These are phyloP conservation scores for Octopus sinensis DNA, from an alignment of 1,140 invertebrate genomes.

Conservation along the genomic window DNA sequence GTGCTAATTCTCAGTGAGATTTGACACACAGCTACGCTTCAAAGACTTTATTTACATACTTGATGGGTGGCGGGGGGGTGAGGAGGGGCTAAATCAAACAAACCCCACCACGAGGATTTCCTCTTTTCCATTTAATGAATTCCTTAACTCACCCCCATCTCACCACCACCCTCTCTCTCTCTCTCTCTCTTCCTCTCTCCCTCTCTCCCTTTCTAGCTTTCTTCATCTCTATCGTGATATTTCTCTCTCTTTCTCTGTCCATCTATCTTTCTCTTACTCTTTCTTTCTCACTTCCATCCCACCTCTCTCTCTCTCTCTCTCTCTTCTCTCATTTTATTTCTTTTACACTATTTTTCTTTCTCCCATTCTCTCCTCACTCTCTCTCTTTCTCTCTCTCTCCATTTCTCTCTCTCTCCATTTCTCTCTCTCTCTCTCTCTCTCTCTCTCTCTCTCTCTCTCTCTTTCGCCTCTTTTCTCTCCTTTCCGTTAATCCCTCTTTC, in stretches of 20 bases:
- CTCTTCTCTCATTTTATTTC: background rate
- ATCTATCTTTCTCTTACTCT: background rate
- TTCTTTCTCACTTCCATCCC: background rate
- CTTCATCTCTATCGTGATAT: background rate
- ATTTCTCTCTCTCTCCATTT: background rate
- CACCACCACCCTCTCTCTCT: background rate
- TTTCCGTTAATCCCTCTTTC: background rate
- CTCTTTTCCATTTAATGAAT: no score
- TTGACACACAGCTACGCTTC: no score
- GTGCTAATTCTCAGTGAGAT: no score
- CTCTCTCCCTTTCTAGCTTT: background rate
- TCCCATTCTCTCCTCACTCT: background rate
- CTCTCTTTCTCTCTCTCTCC: background rate
- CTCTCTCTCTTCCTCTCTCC: background rate
- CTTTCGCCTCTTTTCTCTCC: background rate
- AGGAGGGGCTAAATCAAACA: no score
- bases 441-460: background rate
- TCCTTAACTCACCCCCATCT: no score
- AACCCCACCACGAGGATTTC: no score
- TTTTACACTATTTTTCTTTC: background rate
- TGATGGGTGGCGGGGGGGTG: no score
- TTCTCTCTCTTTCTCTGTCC: background rate
- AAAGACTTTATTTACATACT: no score
- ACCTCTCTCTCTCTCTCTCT: background rate
- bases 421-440: background rate